Evolutionary conservation across 2,113 vertebrate species (phyloP).

Genomic region (Bujurquina vittata): DNA sequence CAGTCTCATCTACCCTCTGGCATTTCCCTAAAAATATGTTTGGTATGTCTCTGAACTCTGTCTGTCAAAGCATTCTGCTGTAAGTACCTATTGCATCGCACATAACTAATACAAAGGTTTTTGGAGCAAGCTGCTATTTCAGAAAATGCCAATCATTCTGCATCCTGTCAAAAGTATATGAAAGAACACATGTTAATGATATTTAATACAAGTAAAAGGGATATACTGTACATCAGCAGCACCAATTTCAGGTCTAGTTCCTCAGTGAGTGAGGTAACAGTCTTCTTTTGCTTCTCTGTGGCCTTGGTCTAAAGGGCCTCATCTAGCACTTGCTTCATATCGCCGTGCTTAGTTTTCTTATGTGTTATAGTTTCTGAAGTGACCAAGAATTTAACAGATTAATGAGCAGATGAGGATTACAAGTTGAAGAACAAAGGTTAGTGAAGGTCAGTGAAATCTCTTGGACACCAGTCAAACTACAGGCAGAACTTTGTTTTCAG

Average conservation of each 20-base stretch:
- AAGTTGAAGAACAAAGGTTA: neutral
- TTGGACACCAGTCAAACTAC: neutral
- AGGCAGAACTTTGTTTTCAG: no score
- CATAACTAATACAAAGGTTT: neutral
- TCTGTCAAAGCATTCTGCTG: neutral
- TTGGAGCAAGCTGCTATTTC: neutral
- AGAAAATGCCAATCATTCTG: conserved; percentile 32
- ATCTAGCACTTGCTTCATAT: conserved; percentile 69
- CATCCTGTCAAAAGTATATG: conserved; percentile 26
- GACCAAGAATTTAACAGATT: neutral
- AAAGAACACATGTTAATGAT: neutral
- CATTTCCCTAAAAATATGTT: neutral
- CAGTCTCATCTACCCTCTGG: rapidly evolving
- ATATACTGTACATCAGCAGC: neutral
- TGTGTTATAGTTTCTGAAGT: no score
- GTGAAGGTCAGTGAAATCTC: neutral
- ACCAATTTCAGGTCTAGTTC: conserved; percentile 61
- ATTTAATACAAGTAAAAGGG: neutral
- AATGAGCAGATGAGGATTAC: neutral
- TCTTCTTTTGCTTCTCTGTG: conserved; percentile 43
- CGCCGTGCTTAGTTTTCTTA: no score
- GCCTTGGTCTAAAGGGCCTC: conserved; percentile 73
- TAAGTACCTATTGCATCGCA: neutral
- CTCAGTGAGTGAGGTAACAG: conserved; percentile 58
- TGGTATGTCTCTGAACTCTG: neutral